phyloP scores from a whole-genome alignment of 2,888 invertebrate species.

The Brenthis ino region DNA sequence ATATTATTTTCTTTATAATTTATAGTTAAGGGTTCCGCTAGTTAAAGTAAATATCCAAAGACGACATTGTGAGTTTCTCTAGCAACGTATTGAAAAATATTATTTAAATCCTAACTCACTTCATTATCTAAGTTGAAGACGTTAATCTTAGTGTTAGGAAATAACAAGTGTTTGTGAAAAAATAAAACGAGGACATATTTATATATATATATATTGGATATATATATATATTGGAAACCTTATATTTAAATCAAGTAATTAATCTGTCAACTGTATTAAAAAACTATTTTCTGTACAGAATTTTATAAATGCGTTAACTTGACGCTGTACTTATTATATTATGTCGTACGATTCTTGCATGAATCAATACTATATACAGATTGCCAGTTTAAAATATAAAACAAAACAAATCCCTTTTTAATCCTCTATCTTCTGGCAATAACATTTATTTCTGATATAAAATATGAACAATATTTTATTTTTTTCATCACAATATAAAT shows the following conservation, averaged over 20 bases:
- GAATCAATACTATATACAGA: slow-evolving; percentile 44
- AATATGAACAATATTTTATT: slow-evolving; percentile 41
- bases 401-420: slow-evolving; percentile 32
- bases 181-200: slow-evolving; percentile 43
- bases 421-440: slow-evolving; percentile 29
- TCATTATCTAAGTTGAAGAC: too few relatives aligned
- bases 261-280: slow-evolving; percentile 64
- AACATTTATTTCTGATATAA: slow-evolving; percentile 30
- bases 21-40: too few relatives aligned
- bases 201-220: too few relatives aligned
- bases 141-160: too few relatives aligned
- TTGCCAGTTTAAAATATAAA: slow-evolving; percentile 37
- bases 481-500: slow-evolving; percentile 66
- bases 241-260: slow-evolving; percentile 67
- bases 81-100: too few relatives aligned
- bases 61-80: too few relatives aligned
- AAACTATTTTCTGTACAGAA: slow-evolving; percentile 60
- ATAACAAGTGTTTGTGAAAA: slow-evolving; percentile 9
- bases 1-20: too few relatives aligned
- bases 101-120: too few relatives aligned
- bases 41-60: too few relatives aligned
- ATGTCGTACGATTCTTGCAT: slow-evolving; percentile 32
- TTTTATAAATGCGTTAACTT: slow-evolving; percentile 58
- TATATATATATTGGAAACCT: too few relatives aligned
- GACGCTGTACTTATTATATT: slow-evolving; percentile 55